Percentiles rank a stretch among this genome's conserved stretches.
These are phyloP conservation scores for Halocynthia aurantium DNA, from an alignment of 23 tunicate genomes.

Conservation along the genomic window DNA sequence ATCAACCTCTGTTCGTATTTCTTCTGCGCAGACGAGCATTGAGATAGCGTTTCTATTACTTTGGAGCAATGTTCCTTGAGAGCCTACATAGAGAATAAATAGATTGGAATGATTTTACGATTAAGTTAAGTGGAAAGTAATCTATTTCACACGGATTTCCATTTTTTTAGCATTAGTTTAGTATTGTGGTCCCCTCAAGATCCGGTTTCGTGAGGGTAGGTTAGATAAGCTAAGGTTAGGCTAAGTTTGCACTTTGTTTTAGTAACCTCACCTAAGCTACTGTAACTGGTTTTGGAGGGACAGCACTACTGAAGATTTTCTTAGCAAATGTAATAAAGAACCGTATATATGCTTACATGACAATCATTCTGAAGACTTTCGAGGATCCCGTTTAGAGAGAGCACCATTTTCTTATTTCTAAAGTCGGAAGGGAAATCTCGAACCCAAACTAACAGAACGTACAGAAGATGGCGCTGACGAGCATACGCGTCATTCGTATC, in stretches of 20 bases:
- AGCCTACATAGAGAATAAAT: conserved; percentile 30
- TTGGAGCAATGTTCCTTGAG: conserved; percentile 43
- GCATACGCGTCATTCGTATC: conserved; percentile 19
- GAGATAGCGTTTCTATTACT: conserved; percentile 58
- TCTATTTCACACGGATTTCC: neutral
- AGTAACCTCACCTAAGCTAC: too few relatives aligned
- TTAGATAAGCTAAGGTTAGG: neutral
- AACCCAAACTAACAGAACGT: conserved; percentile 85
- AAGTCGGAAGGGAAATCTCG: conserved; percentile 89
- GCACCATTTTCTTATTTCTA: conserved; percentile 50
- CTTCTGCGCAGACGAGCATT: conserved; percentile 51
- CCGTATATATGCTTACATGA: conserved; percentile 35
- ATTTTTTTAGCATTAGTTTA: too few relatives aligned
- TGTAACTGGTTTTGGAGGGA: too few relatives aligned
- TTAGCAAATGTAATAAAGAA: too few relatives aligned
- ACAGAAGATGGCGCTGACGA: conserved; percentile 32
- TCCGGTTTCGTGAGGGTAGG: neutral
- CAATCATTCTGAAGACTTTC: conserved; percentile 40
- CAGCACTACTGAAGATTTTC: too few relatives aligned
- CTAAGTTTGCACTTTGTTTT: neutral
- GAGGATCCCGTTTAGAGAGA: conserved; percentile 58
- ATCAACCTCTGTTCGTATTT: conserved; percentile 50
- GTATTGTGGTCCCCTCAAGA: neutral
- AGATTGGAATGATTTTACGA: neutral
- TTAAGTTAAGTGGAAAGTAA: neutral